These are phyloP conservation scores for Drosophila fulvimacula DNA, from an alignment of 2,888 invertebrate genomes.

Conservation along the genomic window DNA sequence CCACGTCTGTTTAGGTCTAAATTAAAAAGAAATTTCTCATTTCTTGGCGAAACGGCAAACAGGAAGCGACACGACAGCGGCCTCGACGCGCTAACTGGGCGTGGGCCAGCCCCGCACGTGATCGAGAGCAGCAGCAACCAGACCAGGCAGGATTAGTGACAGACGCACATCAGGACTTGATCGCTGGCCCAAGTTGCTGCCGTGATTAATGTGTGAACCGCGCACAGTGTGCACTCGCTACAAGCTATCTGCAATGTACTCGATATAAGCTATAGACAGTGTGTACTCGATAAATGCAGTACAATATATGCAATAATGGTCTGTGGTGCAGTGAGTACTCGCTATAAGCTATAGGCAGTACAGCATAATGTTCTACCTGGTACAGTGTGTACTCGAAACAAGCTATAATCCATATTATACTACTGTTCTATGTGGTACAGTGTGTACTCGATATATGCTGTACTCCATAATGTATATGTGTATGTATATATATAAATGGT, in stretches of 20 bases:
- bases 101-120: constrained; percentile 58
- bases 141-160: constrained; percentile 41
- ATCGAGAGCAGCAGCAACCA: constrained; percentile 35
- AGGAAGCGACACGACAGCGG: constrained; percentile 64
- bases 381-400: too few relatives aligned
- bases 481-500: too few relatives aligned
- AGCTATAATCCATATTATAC: too few relatives aligned
- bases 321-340: too few relatives aligned
- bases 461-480: too few relatives aligned
- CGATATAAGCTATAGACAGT: not conserved
- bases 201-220: constrained; percentile 70
- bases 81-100: constrained; percentile 68
- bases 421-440: too few relatives aligned
- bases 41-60: constrained; percentile 51
- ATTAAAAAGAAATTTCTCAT: constrained; percentile 84
- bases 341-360: too few relatives aligned
- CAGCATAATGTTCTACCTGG: too few relatives aligned
- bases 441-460: too few relatives aligned
- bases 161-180: constrained; percentile 34
- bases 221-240: not conserved
- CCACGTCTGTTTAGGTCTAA: constrained; percentile 73
- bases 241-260: not conserved
- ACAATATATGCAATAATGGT: too few relatives aligned
- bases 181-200: constrained; percentile 40
- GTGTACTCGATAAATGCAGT: not conserved